Conservation (phyloP, 1,140 invertebrate species). For the Lucilia cuprina region DNA sequence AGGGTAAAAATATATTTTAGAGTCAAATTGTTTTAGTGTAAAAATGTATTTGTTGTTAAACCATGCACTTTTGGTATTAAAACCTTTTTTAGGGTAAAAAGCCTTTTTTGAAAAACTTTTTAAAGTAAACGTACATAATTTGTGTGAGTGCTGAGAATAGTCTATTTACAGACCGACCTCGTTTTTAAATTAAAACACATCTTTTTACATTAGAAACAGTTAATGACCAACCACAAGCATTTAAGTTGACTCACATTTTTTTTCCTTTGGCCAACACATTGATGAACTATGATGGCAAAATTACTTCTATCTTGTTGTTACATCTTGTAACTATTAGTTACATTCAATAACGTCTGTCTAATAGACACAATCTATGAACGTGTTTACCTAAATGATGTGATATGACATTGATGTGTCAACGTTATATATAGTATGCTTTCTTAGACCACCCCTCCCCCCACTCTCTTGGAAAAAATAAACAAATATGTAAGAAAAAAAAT, state of each 20-base stretch:
- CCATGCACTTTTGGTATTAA: too few species aligned
- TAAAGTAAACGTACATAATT: too few species aligned
- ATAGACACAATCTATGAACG: background rate
- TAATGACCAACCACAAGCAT: background rate
- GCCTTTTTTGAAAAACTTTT: too few species aligned
- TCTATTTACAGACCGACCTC: too few species aligned
- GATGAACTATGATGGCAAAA: background rate
- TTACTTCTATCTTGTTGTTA: constrained; percentile 15
- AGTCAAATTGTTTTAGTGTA: too few species aligned
- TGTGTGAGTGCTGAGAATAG: too few species aligned
- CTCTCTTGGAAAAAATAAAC: too few species aligned
- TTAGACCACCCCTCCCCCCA: too few species aligned
- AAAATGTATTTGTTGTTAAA: too few species aligned
- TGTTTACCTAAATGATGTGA: constrained; percentile 22
- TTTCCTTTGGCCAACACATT: background rate
- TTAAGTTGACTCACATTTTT: background rate
- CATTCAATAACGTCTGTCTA: constrained; percentile 2
- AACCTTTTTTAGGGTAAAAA: too few species aligned
- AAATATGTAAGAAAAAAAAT: background rate
- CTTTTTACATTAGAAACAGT: background rate
- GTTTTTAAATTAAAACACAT: background rate
- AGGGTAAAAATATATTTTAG: too few species aligned
- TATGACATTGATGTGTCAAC: background rate
- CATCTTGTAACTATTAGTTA: constrained; percentile 33
- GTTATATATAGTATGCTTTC: background rate